Conservation (phyloP, 2,888 invertebrate genomes). For the Plebejus melissa region DNA sequence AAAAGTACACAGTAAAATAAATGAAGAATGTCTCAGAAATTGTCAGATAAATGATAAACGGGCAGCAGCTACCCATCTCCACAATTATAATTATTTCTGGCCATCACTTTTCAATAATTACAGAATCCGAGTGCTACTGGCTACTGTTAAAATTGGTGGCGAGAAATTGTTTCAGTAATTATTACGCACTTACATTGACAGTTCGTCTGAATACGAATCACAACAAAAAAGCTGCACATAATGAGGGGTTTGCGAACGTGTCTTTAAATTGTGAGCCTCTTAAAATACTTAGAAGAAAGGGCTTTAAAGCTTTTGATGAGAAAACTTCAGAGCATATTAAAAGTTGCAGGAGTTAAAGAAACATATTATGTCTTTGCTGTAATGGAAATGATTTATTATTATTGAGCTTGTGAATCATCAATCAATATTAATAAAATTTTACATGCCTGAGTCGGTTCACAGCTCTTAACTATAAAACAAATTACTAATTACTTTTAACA, state of each 20-base stretch:
- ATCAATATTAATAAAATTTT: no score
- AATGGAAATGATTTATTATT: no score
- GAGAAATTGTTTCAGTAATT: conserved; percentile 19
- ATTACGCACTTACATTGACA: conserved; percentile 22
- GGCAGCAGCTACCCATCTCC: not conserved
- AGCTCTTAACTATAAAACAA: no score
- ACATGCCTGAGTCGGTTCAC: no score
- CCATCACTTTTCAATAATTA: conserved; percentile 16
- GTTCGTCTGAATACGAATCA: conserved; percentile 10
- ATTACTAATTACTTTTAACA: no score
- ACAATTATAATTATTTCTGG: conserved; percentile 1
- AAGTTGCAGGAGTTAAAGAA: no score
- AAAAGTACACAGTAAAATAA: not conserved
- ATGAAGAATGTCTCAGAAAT: not conserved
- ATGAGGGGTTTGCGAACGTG: conserved; percentile 15
- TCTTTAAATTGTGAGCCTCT: conserved; percentile 16
- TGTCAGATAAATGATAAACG: not conserved
- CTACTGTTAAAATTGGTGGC: not conserved
- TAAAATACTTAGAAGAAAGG: conserved; percentile 7
- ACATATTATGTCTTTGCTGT: no score
- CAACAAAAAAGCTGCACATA: conserved; percentile 19
- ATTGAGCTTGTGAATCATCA: no score
- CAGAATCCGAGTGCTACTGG: conserved; percentile 19
- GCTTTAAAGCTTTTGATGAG: not conserved
- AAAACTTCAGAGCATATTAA: not conserved